Percentiles rank a stretch among this genome's conserved stretches.
phyloP scores from a whole-genome alignment of 2,797 vertebrate species.

The Phalloptychus januarius region DNA sequence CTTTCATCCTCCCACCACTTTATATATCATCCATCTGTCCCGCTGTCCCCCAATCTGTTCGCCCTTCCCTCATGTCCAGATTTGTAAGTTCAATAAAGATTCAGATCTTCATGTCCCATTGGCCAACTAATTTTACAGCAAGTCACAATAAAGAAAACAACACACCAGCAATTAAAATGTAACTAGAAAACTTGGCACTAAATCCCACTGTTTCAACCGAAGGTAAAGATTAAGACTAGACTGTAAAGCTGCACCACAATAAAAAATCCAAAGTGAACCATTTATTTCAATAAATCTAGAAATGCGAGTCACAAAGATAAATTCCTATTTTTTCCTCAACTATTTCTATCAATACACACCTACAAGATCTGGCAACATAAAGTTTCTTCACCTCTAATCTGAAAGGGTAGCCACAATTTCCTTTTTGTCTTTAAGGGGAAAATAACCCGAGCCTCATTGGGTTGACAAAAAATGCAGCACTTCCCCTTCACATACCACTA shows the following conservation, averaged over 20 bases:
- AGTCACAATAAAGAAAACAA: no score
- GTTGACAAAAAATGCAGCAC: conserved; percentile 3
- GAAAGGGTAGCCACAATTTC: neutral
- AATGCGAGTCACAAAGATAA: neutral
- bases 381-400: neutral
- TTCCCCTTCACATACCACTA: conserved; percentile 52
- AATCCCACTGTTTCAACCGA: no score
- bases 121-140: no score
- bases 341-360: neutral
- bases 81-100: neutral
- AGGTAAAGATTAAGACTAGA: no score
- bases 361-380: neutral
- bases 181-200: no score
- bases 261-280: neutral
- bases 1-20: neutral
- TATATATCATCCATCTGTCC: neutral
- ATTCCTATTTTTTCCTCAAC: neutral
- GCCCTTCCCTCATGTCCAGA: neutral
- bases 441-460: neutral
- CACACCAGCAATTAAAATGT: no score
- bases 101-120: no score
- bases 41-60: neutral
- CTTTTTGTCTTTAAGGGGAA: neutral
- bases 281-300: neutral
- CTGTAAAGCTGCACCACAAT: neutral